phyloP scores from a whole-genome alignment of 2,888 invertebrate genomes.

The Syritta pipiens region DNA sequence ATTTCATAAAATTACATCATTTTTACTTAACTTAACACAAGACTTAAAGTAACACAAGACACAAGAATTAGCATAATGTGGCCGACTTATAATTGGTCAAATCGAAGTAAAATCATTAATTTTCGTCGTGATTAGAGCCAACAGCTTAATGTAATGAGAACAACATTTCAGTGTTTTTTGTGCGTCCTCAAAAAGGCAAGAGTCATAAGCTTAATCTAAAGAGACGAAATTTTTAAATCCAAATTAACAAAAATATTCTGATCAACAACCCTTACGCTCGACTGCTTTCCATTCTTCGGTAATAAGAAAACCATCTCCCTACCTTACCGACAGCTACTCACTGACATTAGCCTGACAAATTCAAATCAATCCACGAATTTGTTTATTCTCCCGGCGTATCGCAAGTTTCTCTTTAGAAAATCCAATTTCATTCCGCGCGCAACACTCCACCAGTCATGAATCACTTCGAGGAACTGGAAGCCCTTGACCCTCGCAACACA shows the following conservation, averaged over 20 bases:
- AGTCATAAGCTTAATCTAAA: too few relatives aligned
- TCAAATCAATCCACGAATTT: slow-evolving; percentile 27
- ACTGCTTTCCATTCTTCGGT: neutral
- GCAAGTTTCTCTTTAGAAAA: neutral
- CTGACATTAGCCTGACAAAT: slow-evolving; percentile 19
- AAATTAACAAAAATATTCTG: neutral
- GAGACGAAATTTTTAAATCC: neutral
- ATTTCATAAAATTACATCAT: too few relatives aligned
- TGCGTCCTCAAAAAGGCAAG: too few relatives aligned
- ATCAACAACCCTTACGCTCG: neutral
- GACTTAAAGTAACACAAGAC: too few relatives aligned
- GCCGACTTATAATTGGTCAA: too few relatives aligned
- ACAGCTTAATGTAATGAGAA: too few relatives aligned
- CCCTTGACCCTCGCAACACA: slow-evolving; percentile 74
- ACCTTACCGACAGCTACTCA: slow-evolving; percentile 4
- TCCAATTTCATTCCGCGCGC: too few relatives aligned
- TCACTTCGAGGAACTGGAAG: slow-evolving; percentile 77
- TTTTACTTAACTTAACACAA: too few relatives aligned
- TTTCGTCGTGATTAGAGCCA: too few relatives aligned
- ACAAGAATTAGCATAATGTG: too few relatives aligned
- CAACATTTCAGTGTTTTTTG: too few relatives aligned
- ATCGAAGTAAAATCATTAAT: too few relatives aligned
- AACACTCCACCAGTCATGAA: slow-evolving; percentile 70
- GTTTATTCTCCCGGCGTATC: slow-evolving; percentile 10
- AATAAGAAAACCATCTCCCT: slow-evolving; percentile 8